A percentile compares a stretch with the other conserved stretches of the same genome.
These are phyloP conservation scores for Acinonyx jubatus DNA, from an alignment of 2,113 vertebrate species.

Conservation along the genomic window DNA sequence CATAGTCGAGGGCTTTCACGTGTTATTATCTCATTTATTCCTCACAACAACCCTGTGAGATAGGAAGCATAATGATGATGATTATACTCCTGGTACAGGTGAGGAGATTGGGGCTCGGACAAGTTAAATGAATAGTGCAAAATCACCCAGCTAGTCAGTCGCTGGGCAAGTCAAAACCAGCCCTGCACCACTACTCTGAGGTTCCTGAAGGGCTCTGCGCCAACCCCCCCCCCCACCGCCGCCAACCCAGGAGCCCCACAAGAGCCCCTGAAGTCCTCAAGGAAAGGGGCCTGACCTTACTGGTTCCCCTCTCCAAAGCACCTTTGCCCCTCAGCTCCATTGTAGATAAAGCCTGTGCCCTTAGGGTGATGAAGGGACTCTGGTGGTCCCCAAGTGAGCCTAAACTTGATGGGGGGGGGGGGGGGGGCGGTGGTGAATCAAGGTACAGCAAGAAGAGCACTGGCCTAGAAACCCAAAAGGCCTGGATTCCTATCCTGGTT, in stretches of 20 bases:
- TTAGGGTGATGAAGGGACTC: neutral
- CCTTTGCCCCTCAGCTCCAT: neutral
- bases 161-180: neutral
- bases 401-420: neutral
- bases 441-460: neutral
- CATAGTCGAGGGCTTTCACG: neutral
- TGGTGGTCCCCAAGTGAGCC: neutral
- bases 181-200: neutral
- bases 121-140: slow-evolving; percentile 2
- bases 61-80: neutral
- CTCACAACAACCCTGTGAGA: slow-evolving; percentile 1
- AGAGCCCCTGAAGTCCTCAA: neutral
- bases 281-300: neutral
- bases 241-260: neutral
- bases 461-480: neutral
- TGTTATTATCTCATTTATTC: slow-evolving; percentile 59
- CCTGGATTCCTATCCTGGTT: neutral
- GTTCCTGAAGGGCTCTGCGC: neutral
- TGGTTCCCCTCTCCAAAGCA: neutral
- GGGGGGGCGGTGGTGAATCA: neutral
- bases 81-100: slow-evolving; percentile 11
- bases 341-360: neutral
- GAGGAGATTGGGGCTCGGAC: slow-evolving; percentile 35
- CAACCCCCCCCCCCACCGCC: no score
- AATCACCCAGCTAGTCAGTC: neutral